Conservation (phyloP, 2,797 vertebrate species). For the Sylvilagus floridanus region DNA sequence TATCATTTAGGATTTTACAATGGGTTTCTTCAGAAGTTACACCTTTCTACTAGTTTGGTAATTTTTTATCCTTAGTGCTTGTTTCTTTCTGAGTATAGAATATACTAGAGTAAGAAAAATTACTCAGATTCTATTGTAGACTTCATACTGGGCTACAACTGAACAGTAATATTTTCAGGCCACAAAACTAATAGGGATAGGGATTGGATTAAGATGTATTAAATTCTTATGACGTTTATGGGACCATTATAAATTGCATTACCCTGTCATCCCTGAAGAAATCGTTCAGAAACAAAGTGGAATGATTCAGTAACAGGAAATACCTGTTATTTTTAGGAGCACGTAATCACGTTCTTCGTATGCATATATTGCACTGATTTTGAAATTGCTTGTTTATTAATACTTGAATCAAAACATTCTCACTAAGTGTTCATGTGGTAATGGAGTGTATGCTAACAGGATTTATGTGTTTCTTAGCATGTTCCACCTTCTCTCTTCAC, state of each 20-base stretch:
- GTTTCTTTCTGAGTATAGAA: neutral
- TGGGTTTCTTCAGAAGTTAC: slow-evolving; percentile 34
- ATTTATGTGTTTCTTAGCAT: slow-evolving; percentile 87
- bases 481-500: slow-evolving; percentile 94
- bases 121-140: neutral
- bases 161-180: neutral
- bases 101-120: neutral
- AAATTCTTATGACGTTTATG: neutral
- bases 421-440: neutral
- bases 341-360: neutral
- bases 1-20: neutral
- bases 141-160: neutral
- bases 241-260: neutral
- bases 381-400: neutral
- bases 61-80: neutral
- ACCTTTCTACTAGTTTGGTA: neutral
- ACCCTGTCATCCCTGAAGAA: neutral
- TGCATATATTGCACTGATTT: neutral
- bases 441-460: slow-evolving; percentile 17
- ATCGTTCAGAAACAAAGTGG: neutral
- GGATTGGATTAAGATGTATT: neutral
- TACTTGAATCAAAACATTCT: neutral
- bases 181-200: neutral
- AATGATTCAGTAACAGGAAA: neutral
- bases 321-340: neutral